Conservation (phyloP, 2,113 vertebrate genomes). For the Microcebus griseorufus region DNA sequence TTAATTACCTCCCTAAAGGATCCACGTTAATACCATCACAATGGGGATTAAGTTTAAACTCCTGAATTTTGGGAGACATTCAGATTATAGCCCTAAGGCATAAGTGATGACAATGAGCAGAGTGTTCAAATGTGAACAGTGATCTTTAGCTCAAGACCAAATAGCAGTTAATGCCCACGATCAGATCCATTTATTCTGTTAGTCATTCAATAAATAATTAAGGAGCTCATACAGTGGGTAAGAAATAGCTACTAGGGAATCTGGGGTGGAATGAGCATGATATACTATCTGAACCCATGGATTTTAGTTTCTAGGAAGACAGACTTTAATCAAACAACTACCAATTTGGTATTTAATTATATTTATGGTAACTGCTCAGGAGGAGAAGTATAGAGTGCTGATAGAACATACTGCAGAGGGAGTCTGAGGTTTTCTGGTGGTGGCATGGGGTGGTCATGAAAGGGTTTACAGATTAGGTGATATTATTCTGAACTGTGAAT, state of each 20-base stretch:
- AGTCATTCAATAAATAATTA: not conserved
- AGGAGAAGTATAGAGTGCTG: not conserved
- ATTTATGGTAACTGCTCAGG: not conserved
- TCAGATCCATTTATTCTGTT: not conserved
- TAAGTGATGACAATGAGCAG: not conserved
- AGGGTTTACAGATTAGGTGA: not conserved
- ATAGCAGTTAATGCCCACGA: not conserved
- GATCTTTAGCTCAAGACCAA: not conserved
- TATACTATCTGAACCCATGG: not conserved
- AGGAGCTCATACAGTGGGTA: not conserved
- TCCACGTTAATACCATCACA: too few species aligned
- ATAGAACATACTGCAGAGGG: not conserved
- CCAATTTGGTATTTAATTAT: not conserved
- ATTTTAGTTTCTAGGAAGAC: slow-evolving; percentile 19
- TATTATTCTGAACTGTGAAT: not conserved
- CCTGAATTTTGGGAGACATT: not conserved
- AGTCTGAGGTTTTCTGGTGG: not conserved
- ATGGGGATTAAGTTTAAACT: not conserved
- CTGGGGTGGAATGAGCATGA: not conserved
- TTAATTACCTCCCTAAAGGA: not conserved
- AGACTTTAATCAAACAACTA: not conserved
- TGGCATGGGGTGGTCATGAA: not conserved
- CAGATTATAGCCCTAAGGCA: not conserved
- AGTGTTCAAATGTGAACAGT: not conserved
- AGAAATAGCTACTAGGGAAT: not conserved